Evolutionary conservation across 2,888 invertebrate genomes (phyloP).

Genomic region (Cepaea hortensis): DNA sequence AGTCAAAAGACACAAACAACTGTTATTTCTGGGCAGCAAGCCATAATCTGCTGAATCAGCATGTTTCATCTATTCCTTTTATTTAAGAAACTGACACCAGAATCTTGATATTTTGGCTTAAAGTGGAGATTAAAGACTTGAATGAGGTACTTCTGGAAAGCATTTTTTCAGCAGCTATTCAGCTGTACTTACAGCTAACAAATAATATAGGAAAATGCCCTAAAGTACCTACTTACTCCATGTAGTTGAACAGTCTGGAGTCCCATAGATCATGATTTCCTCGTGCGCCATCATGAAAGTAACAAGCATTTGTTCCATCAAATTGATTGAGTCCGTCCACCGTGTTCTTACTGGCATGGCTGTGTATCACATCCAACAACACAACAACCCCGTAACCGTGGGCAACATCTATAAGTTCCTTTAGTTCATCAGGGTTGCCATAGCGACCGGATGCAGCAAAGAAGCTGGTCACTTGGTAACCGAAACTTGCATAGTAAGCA

Average conservation of each 20-base stretch:
- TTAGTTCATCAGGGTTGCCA: constrained; percentile 96
- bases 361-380: constrained; percentile 96
- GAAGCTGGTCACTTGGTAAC: constrained; percentile 94
- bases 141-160: no score
- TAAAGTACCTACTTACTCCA: constrained; percentile 81
- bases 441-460: constrained; percentile 96
- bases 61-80: no score
- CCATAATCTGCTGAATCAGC: no score
- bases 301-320: constrained; percentile 94
- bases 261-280: constrained; percentile 97
- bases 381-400: constrained; percentile 92
- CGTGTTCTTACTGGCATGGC: constrained; percentile 98
- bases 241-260: constrained; percentile 96
- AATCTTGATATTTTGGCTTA: no score
- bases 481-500: constrained; percentile 99
- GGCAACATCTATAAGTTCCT: constrained; percentile 93
- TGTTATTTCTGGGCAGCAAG: no score
- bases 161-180: no score
- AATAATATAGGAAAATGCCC: no score
- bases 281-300: constrained; percentile 92
- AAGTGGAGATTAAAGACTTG: no score
- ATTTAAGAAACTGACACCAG: no score
- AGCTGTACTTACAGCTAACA: no score
- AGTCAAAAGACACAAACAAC: no score
- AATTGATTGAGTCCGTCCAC: constrained; percentile 96